Conservation (phyloP, 2,888 invertebrate genomes). For the Nephrotoma guestfalica region DNA sequence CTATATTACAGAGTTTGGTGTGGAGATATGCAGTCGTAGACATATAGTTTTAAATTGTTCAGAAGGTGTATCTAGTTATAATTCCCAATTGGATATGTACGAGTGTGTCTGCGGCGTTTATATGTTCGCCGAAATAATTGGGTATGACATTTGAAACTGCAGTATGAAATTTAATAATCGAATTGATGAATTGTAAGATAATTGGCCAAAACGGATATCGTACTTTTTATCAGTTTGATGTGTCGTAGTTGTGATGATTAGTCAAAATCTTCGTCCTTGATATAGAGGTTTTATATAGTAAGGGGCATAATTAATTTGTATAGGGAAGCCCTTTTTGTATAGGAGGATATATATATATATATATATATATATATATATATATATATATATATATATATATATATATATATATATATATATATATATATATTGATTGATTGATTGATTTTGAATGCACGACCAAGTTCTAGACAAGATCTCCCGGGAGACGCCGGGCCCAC, state of each 20-base stretch:
- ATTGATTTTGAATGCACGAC: too few relatives aligned
- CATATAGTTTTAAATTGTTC: not conserved
- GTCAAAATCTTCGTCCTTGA: not conserved
- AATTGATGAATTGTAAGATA: not conserved
- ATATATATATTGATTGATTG: too few relatives aligned
- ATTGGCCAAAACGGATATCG: not conserved
- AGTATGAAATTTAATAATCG: not conserved
- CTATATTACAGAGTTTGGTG: not conserved
- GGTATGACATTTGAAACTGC: not conserved
- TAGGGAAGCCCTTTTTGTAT: too few relatives aligned
- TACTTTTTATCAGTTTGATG: not conserved
- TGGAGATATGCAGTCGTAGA: not conserved
- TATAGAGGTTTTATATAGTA: too few relatives aligned
- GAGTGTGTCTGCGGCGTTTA: not conserved
- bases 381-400: too few relatives aligned
- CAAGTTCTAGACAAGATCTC: too few relatives aligned
- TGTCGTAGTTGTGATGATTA: not conserved
- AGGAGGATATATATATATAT: too few relatives aligned
- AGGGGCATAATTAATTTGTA: too few relatives aligned
- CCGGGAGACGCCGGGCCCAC: too few relatives aligned
- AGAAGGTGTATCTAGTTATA: not conserved
- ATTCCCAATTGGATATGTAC: not conserved
- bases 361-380: too few relatives aligned
- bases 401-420: too few relatives aligned
- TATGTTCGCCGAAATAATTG: not conserved